Evolutionary conservation across 2,888 invertebrate genomes (phyloP).

Genomic region (Panopea generosa): DNA sequence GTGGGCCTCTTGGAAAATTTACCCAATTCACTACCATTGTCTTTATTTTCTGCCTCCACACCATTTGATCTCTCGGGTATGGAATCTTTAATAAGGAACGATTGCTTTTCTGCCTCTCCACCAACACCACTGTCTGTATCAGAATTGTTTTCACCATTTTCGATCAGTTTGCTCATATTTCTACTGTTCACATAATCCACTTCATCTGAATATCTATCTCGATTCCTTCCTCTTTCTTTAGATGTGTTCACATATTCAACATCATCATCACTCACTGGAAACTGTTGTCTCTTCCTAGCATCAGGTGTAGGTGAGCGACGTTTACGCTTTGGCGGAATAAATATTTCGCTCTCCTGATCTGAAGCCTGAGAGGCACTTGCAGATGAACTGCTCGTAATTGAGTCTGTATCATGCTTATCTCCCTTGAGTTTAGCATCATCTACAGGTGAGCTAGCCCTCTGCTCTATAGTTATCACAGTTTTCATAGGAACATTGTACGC

Average conservation of each 20-base stretch:
- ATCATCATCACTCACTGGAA: background rate
- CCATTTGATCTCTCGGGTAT: slow-evolving; percentile 12
- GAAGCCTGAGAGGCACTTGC: slow-evolving; percentile 37
- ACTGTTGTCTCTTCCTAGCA: slow-evolving; percentile 3
- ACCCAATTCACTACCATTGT: slow-evolving; percentile 87
- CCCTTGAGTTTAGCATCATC: background rate
- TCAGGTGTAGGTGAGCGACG: slow-evolving; percentile 22
- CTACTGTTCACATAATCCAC: slow-evolving; percentile 40
- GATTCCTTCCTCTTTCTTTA: background rate
- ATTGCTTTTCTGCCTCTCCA: slow-evolving; percentile 69
- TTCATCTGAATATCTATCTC: slow-evolving; percentile 3
- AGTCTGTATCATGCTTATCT: slow-evolving; percentile 28
- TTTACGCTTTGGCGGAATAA: slow-evolving; percentile 19
- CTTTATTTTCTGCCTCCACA: slow-evolving; percentile 87
- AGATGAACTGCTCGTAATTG: slow-evolving; percentile 37
- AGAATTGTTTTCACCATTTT: slow-evolving; percentile 66
- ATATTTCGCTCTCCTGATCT: slow-evolving; percentile 8
- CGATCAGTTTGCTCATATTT: slow-evolving; percentile 20
- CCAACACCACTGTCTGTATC: slow-evolving; percentile 78
- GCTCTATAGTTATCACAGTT: slow-evolving; percentile 58
- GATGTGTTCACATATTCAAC: slow-evolving; percentile 8
- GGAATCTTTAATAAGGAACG: slow-evolving; percentile 29
- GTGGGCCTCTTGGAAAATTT: slow-evolving; percentile 19
- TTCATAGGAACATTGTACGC: slow-evolving; percentile 13
- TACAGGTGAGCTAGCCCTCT: background rate